phyloP scores from a whole-genome alignment of 2,113 vertebrate genomes.

The Apteryx mantelli region DNA sequence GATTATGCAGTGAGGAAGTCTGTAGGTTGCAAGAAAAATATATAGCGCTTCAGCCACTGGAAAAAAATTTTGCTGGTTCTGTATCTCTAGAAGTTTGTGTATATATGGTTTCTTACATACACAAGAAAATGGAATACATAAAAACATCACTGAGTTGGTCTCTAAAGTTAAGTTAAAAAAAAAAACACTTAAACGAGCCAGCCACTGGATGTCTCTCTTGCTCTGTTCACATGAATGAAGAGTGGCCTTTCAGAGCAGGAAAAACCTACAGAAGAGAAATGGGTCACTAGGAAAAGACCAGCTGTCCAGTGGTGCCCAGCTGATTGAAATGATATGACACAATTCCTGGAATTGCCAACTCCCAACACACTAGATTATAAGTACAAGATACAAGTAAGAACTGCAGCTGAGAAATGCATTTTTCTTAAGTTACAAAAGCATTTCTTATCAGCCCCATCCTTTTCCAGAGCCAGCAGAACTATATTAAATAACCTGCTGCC shows the following conservation, averaged over 20 bases:
- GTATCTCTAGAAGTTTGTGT: not conserved
- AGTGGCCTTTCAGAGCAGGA: rapidly evolving
- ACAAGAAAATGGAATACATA: rapidly evolving
- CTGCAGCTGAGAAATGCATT: not conserved
- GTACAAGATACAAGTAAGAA: not conserved
- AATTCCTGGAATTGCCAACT: not conserved
- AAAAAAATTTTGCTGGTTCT: not conserved
- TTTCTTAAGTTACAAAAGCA: not conserved
- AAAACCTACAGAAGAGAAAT: rapidly evolving
- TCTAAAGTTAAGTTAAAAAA: not conserved
- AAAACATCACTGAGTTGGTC: rapidly evolving
- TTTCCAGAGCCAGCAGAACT: not conserved
- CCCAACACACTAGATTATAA: not conserved
- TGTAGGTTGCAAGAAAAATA: not conserved
- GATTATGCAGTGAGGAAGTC: not conserved
- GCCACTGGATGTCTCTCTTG: slow-evolving; percentile 48
- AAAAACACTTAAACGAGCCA: not conserved
- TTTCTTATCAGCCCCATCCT: rapidly evolving
- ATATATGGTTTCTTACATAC: rapidly evolving
- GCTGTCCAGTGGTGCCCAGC: not conserved
- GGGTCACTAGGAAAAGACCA: not conserved
- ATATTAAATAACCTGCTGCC: not conserved
- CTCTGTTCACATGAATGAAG: not conserved
- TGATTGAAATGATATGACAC: not conserved
- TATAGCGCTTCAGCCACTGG: not conserved